Base-by-base conservation (phyloP, 2,797 vertebrate genomes). In the Diplodus sargus region DNA sequence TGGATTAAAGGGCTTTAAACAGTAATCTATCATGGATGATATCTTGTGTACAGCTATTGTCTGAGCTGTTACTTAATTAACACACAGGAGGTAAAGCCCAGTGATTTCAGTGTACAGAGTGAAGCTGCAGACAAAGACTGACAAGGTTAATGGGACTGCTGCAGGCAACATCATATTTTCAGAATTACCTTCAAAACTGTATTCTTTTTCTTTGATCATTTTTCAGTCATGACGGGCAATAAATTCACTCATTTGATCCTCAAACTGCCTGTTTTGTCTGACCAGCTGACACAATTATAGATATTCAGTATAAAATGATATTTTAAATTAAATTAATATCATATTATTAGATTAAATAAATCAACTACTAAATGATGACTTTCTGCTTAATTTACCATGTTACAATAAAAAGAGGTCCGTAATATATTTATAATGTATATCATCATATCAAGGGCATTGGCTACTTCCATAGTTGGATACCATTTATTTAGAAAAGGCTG, bases 1-100 rank as follows among this genome's bases (percentile, higher is more conserved):
- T 85, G 91, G 90, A 93, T 92, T 90, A 89, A 76, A 88, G 57
- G 66, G 60, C 23, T 82, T 90, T 62, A 68, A 71, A 59, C 72
- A 49, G 67, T 76, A 83, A 93, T 91, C 88, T 86, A 81, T 85
- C 83, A 72, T 8, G 81, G 74, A 47, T 84, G 87, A 89, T 74
- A 77, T 82, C 78, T 47, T 74, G 81, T 59, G 65, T 42, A 39
- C 54, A 39, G 83, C 70, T 47, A 73, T 67, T 77, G 89, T 90
- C 87, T 85, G 84, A 66, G 18, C 25, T 14, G 45, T 30, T 17
- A 6, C 14, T 53, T 22, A 8, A 66, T 39, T 5, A 28, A 20
- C 64, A 16, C 64, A 15, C 20, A 23, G 64, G 20, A 43, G 58
- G n/a, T 22, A 8, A 60, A 15, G 7, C 58, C 14, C 58, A 15